Conservation (phyloP, 2,888 invertebrate species). For the Rotaria macrura region DNA sequence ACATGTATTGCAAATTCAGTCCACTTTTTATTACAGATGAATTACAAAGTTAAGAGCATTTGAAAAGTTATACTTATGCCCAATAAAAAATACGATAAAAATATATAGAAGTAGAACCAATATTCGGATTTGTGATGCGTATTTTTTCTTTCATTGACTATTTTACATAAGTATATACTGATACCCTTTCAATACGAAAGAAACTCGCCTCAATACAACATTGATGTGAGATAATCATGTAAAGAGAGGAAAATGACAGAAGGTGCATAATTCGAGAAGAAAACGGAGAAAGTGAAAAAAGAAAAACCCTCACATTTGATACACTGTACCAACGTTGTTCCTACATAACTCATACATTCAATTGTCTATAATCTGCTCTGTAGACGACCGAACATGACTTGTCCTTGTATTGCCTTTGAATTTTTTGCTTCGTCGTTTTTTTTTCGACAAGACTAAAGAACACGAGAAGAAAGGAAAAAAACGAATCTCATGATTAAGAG, state of each 20-base stretch:
- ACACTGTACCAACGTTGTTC: not conserved
- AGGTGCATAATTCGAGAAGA: not conserved
- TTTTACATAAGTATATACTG: not conserved
- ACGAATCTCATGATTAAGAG: not conserved
- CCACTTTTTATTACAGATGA: not conserved
- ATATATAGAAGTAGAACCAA: not conserved
- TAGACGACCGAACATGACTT: not conserved
- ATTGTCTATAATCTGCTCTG: not conserved
- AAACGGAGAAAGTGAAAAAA: not conserved
- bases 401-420: not conserved
- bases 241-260: not conserved
- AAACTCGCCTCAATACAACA: not conserved
- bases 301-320: not conserved
- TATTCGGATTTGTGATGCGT: not conserved
- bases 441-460: not conserved
- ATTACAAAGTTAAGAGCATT: not conserved
- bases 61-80: not conserved
- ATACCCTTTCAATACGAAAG: not conserved
- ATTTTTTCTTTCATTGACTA: not conserved
- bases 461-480: not conserved
- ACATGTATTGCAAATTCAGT: not conserved
- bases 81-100: not conserved
- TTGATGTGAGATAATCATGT: not conserved
- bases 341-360: not conserved
- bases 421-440: not conserved